These are phyloP conservation scores for Agapetus fuscipes DNA, from an alignment of 2,888 invertebrate species.

Conservation along the genomic window DNA sequence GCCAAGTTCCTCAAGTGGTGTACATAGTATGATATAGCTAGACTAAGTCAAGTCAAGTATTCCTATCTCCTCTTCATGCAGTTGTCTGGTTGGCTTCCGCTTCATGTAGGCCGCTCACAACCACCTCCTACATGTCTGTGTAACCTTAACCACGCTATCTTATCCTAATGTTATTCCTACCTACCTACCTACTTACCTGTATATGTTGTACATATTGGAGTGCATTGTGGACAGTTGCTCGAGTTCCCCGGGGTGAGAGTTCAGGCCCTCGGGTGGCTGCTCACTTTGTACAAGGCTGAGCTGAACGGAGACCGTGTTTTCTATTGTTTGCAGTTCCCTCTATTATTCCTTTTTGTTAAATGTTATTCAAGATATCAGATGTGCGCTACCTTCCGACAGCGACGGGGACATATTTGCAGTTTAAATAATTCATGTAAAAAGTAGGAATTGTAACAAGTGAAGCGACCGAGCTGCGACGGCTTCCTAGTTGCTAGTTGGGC, in stretches of 20 bases:
- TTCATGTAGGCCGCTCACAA: conserved; percentile 14
- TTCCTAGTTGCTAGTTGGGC: conserved; percentile 6
- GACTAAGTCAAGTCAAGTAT: conserved; percentile 15
- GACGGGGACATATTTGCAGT: conserved; percentile 3
- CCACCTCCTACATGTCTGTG: conserved; percentile 19
- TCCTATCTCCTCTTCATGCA: conserved; percentile 18
- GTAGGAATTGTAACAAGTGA: conserved; percentile 14
- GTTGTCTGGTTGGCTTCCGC: conserved; percentile 22
- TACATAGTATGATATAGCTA: conserved; percentile 17
- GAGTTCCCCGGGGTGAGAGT: neutral
- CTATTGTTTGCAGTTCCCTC: conserved; percentile 32
- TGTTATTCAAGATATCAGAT: conserved; percentile 37
- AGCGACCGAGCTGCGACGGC: conserved; percentile 8
- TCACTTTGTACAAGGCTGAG: conserved; percentile 21
- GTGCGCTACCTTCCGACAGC: conserved; percentile 7
- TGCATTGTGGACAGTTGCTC: conserved; percentile 23
- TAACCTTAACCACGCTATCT: conserved; percentile 23
- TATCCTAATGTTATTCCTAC: conserved; percentile 10
- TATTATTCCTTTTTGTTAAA: conserved; percentile 35
- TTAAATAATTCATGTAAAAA: conserved; percentile 12
- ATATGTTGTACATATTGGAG: conserved; percentile 39
- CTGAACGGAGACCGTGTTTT: conserved; percentile 23
- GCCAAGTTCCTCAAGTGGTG: conserved; percentile 19
- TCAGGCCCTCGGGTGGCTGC: too few species aligned
- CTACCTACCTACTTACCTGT: conserved; percentile 5